Percentiles rank a stretch among this genome's conserved stretches.
Evolutionary conservation across 2,888 invertebrate species (phyloP).

Genomic region (Apamea epomidion): DNA sequence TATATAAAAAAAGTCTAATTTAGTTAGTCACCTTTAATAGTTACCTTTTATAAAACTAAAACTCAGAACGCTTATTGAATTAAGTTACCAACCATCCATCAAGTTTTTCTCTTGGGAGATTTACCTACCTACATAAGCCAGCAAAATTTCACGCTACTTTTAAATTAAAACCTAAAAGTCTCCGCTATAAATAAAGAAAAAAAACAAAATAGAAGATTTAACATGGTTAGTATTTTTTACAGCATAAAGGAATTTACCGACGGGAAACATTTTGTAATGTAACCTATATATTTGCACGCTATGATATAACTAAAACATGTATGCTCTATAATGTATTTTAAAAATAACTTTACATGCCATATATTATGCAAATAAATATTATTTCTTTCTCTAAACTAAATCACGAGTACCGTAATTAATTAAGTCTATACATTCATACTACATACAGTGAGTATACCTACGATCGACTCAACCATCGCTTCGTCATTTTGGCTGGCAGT

Average conservation of each 20-base stretch:
- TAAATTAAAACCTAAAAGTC: background rate
- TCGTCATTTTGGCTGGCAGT: background rate
- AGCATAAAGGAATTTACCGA: no score
- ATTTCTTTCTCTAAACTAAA: no score
- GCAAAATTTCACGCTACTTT: slow-evolving; percentile 1
- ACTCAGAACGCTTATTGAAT: background rate
- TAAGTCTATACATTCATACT: background rate
- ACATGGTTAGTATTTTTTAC: no score
- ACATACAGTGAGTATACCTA: background rate
- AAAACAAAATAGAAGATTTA: no score
- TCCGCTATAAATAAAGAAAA: background rate
- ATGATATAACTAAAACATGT: no score
- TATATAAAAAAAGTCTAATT: background rate
- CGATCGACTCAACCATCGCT: background rate
- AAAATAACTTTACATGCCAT: no score
- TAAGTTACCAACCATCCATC: background rate
- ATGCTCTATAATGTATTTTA: no score
- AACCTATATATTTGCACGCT: no score
- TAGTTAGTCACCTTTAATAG: no score
- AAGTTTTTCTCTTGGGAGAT: background rate
- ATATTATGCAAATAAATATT: no score
- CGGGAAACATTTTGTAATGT: no score
- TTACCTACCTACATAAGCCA: background rate
- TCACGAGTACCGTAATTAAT: background rate
- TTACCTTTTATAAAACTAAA: background rate